Evolutionary conservation across 2,797 vertebrate genomes (phyloP), one percentile per base, ranked within the genome.

Genomic region (Acropternis orthonyx): DNA sequence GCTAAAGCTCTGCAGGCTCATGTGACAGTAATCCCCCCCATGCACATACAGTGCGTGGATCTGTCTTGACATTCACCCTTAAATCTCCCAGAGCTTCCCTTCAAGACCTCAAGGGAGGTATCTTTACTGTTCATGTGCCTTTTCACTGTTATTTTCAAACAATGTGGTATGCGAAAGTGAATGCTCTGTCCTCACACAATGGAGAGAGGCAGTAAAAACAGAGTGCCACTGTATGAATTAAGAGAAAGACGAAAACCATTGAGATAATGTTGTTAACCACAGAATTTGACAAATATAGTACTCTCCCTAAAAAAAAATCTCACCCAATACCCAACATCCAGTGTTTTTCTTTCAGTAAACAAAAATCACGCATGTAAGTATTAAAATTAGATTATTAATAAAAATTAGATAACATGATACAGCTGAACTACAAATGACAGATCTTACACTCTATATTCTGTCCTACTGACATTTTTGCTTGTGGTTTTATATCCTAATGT

Each of bases 81-180:
- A 81, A 88, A 92, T 86, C 71, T 96, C 72, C 56, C 72, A 93
- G 78, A 87, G 78, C 49, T 88, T 93, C 61, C 81, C 54, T 89
- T 87, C 68, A 63, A 41, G 80, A 55, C 85, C 76, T 90, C 62
- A 76, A 48, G 68, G 68, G 69, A 89, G 65, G 88, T 83, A 80
- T 91, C 84, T 77, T 90, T 49, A 81, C 71, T 65, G 54, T 77
- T 95, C 81, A 63, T 49, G 54, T 51, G 77, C n/a, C 36, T 93
- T 91, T 95, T 82, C 80, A 79, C 61, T 80, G 77, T 61, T 77
- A 82, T 76, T 91, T 88, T 83, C 89, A 89, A 83, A 65, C 65
- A 83, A 36, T 61, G 71, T 65, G 34, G 49, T 36, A 68, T 6
- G 6, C 39, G 52, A 54, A 80, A 66, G 63, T n/a, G 79, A 87